Conservation (phyloP, 2,113 vertebrate genomes). For the Sialia sialis region DNA sequence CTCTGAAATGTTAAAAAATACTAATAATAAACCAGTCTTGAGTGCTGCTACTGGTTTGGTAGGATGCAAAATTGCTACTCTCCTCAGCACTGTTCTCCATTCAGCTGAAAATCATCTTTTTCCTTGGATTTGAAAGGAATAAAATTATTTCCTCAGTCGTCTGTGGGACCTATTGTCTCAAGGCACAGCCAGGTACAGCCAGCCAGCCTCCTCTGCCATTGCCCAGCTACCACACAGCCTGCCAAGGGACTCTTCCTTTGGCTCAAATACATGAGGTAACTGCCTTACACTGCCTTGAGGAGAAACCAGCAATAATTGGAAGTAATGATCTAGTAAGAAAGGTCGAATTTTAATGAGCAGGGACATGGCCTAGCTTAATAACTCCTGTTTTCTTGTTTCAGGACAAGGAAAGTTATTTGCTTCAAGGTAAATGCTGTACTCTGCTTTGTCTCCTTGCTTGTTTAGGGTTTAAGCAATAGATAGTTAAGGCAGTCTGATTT, state of each 20-base stretch:
- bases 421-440: background rate
- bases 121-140: background rate
- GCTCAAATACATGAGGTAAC: background rate
- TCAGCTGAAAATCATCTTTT: background rate
- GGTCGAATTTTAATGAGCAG: fast-evolving
- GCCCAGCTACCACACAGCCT: fast-evolving
- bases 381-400: background rate
- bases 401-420: background rate
- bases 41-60: background rate
- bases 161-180: fast-evolving
- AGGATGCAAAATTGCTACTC: background rate
- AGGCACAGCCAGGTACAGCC: background rate
- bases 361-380: background rate
- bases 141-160: background rate
- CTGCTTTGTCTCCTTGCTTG: background rate
- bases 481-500: background rate
- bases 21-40: background rate
- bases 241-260: background rate
- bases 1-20: background rate
- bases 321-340: background rate
- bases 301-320: background rate
- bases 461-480: background rate
- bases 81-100: background rate
- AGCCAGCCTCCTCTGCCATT: background rate
- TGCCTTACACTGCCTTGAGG: background rate